Evolutionary conservation across 2,888 invertebrate species (phyloP).

Genomic region (Carpatolechia fugitivella): DNA sequence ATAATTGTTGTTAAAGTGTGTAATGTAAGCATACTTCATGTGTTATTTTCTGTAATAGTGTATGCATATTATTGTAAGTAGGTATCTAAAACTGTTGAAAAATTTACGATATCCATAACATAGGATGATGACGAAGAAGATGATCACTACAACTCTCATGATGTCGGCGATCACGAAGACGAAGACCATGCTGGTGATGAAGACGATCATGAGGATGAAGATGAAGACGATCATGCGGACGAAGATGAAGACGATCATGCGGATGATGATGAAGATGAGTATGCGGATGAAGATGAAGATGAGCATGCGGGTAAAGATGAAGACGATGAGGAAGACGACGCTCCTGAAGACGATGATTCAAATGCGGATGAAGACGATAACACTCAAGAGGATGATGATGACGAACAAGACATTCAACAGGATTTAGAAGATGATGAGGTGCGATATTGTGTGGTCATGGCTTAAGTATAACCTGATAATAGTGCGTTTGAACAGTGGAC

Average conservation of each 20-base stretch:
- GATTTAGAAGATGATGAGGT: conserved; percentile 34
- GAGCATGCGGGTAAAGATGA: conserved; percentile 38
- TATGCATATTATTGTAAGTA: no score
- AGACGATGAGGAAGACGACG: conserved; percentile 33
- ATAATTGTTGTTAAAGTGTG: no score
- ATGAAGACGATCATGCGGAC: conserved; percentile 28
- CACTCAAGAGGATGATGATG: conserved; percentile 25
- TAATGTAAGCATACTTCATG: no score
- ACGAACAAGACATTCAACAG: conserved; percentile 47
- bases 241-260: conserved; percentile 45
- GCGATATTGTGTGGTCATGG: conserved; percentile 27
- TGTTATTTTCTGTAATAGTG: no score
- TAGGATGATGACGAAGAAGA: conserved; percentile 43
- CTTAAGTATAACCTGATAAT: conserved; percentile 8
- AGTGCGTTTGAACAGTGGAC: background rate
- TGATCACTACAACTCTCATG: conserved; percentile 37
- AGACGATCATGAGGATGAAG: conserved; percentile 44
- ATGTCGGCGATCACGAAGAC: conserved; percentile 23
- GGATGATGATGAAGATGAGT: conserved; percentile 43
- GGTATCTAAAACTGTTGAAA: no score
- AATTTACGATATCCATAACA: conserved; percentile 15
- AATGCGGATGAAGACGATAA: no score
- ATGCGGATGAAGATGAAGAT: conserved; percentile 25
- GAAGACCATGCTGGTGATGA: no score
- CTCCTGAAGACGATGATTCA: conserved; percentile 34